Evolutionary conservation across 2,888 invertebrate genomes (phyloP).

Genomic region (Liopterus haemorrhoidalis): DNA sequence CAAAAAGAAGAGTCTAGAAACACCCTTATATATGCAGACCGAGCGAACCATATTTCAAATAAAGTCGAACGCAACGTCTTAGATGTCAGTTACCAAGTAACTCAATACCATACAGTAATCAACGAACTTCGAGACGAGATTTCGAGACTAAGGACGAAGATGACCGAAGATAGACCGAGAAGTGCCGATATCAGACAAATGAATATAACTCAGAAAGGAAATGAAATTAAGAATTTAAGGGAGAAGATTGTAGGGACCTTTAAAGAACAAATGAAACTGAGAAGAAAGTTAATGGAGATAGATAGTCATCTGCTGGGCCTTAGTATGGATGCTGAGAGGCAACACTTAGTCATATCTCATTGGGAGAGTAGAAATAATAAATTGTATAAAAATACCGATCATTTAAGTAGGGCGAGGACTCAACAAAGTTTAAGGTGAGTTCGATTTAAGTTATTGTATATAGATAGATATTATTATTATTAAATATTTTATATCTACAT

Average conservation of each 20-base stretch:
- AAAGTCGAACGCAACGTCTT: conserved; percentile 57
- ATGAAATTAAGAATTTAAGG: conserved; percentile 57
- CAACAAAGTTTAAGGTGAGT: conserved; percentile 55
- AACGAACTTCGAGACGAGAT: conserved; percentile 81
- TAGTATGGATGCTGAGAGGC: conserved; percentile 81
- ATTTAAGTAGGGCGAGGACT: conserved; percentile 54
- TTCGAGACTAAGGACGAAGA: conserved; percentile 68
- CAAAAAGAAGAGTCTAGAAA: conserved; percentile 87
- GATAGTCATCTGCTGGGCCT: conserved; percentile 83
- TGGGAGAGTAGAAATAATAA: conserved; percentile 82
- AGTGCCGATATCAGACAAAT: conserved; percentile 46
- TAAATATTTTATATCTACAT: background rate
- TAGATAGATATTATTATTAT: background rate
- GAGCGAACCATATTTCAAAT: conserved; percentile 90
- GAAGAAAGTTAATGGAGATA: conserved; percentile 81
- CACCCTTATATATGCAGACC: conserved; percentile 87
- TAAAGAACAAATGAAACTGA: conserved; percentile 86
- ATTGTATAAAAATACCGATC: conserved; percentile 55
- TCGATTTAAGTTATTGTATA: conserved; percentile 2
- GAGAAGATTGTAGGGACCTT: conserved; percentile 85
- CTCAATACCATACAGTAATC: conserved; percentile 78
- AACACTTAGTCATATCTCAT: conserved; percentile 81
- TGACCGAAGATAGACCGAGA: conserved; percentile 63
- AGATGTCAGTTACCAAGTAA: conserved; percentile 62
- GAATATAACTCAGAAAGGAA: conserved; percentile 39